Base-by-base conservation (phyloP, 1,140 invertebrate species). In the Caenorhabditis latens region DNA sequence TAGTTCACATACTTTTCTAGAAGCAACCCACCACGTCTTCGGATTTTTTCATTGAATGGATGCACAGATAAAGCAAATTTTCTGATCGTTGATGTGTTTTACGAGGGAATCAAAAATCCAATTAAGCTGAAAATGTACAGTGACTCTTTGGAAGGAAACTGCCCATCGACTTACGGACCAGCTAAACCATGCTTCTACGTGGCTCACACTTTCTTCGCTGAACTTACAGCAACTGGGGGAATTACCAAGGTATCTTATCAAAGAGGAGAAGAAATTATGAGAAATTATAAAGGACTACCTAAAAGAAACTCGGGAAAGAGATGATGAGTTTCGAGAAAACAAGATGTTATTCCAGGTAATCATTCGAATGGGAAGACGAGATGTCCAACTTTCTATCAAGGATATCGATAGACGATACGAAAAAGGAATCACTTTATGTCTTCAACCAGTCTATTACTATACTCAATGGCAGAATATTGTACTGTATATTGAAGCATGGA, bases 401-500 rank as follows among this genome's bases (percentile, higher is more conserved):
- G 65, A 71, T 19, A n/a, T 71, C 19, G 19, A 46, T 19, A 71
- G 46, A n/a, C 5, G 14, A 2, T 46, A 8, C n/a, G 65, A 71
- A 46, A 71, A 43, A 46, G 65, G 65, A 46, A 71, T 71, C 24
- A 71, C 65, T 46, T 13, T 71, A n/a, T 71, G 65, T 42, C 13
- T 71, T 4, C 65, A 71, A 48, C 65, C 65, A 11, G 42, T 71
- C 5, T 71, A 71, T 46, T 71, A 71, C 65, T 71, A 71, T n/a
- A 19, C 65, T 1, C 65, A 71, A 71, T 71, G 65, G 65, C 65
- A 71, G 65, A 71, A 71, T 71, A 21, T 46, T 9, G 40, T 71
- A 46, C 16, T 71, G 42, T 71, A 71, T 19, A 71, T 71, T 19
- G 65, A 71, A 21, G 65, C 65, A 48, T 71, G 65, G 65, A 71